Base-by-base conservation (phyloP, 1,140 invertebrate species). In the Polypedilum pembai region DNA sequence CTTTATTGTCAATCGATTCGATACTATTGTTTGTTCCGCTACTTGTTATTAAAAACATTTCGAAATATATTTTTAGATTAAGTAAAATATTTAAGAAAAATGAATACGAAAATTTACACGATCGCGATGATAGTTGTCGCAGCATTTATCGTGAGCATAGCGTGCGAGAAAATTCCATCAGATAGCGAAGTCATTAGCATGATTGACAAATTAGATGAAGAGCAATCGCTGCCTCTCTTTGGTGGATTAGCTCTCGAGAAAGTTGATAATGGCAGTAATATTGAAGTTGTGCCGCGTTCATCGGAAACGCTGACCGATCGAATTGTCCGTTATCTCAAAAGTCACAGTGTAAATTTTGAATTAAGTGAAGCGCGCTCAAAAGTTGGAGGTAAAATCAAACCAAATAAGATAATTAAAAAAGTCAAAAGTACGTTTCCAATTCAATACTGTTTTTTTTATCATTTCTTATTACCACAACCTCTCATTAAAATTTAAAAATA, bases 121-220 rank as follows among this genome's bases (percentile, higher is more conserved):
- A n/a, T 56, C 45, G n/a, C 45, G 45, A n/a, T 56, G 45, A 56
- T 56, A 56, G 15, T 56, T 56, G 45, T 76, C 41, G 45, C 75
- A 33, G 72, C 74, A 10, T 78, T 77, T 76, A 75, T 75, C 12
- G 77, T 77, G 18, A 77, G 78, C 76, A 73, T 79, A 18, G 74
- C 76, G 74, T 79, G 79, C 76, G 75, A 21, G 15, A n/a, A 81
- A 78, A 77, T 24, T 17, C 63, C 74, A 75, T 78, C 78, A 33
- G 83, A 85, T 78, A 79, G 79, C 75, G 79, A 84, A 75, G 76
- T 85, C 77, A 78, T 83, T 65, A 79, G 79, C 73, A 81, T 83
- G 78, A 79, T 85, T 75, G 81, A 84, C 73, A 80, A 78, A 76
- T 76, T 85, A 74, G 81, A 85, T 77, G 78, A 77, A 73, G 79